Evolutionary conservation across 2,113 vertebrate genomes (phyloP).

Genomic region (Microcebus murinus): DNA sequence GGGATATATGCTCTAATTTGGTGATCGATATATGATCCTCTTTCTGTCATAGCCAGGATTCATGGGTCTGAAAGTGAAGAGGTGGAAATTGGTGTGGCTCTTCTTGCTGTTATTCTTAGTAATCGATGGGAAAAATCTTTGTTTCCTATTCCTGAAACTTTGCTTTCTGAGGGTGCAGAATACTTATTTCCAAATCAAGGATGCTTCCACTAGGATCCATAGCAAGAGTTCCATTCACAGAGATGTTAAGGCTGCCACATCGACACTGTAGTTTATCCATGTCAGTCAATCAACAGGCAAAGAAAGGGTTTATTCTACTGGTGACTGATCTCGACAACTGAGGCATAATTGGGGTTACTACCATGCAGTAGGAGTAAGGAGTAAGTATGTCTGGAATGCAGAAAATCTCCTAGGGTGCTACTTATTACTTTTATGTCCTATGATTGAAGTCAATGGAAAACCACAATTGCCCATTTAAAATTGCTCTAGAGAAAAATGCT

Average conservation of each 20-base stretch:
- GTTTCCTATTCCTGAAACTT: background rate
- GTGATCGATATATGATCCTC: background rate
- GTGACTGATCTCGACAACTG: background rate
- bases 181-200: background rate
- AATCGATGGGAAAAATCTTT: background rate
- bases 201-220: rapidly evolving
- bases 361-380: rapidly evolving
- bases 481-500: background rate
- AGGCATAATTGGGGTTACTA: background rate
- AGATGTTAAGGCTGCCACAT: background rate
- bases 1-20: background rate
- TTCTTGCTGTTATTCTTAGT: background rate
- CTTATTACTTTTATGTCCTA: background rate
- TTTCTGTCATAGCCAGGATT: background rate
- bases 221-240: background rate
- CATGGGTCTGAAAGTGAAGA: background rate
- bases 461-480: background rate
- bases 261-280: background rate
- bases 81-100: background rate
- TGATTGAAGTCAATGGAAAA: background rate
- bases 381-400: background rate
- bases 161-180: background rate
- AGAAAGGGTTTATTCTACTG: background rate
- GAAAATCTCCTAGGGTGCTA: background rate
- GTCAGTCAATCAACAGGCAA: background rate